These are phyloP conservation scores for Monodelphis domestica DNA, from an alignment of 2,797 vertebrate genomes.

Conservation along the genomic window DNA sequence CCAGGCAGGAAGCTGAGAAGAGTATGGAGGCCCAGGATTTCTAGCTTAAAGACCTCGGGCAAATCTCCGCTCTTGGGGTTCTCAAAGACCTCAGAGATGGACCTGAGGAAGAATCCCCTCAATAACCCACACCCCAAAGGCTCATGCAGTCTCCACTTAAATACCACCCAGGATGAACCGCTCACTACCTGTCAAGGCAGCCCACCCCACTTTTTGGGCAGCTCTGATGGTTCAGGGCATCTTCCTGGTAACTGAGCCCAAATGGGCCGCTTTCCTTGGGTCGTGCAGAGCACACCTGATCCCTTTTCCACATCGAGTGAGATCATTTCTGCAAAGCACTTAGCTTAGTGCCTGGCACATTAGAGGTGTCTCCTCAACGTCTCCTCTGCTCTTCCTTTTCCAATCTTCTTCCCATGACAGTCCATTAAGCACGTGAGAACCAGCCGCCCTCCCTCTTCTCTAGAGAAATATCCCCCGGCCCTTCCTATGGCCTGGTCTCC, in stretches of 20 bases:
- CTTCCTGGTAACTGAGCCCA: no score
- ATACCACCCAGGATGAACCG: not conserved
- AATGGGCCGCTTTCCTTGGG: not conserved
- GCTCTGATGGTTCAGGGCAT: not conserved
- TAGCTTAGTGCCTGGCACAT: no score
- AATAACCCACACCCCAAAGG: not conserved
- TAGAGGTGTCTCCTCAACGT: not conserved
- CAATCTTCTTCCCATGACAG: not conserved
- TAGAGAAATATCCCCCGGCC: not conserved
- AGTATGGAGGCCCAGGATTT: not conserved
- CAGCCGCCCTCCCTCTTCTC: not conserved
- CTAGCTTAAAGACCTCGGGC: not conserved
- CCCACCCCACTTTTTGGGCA: not conserved
- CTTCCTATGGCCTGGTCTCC: not conserved
- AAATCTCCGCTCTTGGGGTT: no score
- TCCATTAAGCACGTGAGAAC: not conserved
- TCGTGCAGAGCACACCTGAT: not conserved
- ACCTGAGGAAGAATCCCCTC: not conserved
- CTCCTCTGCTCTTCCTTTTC: not conserved
- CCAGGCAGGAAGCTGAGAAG: not conserved
- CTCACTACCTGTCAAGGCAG: not conserved
- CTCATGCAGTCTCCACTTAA: not conserved
- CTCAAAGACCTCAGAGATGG: not conserved
- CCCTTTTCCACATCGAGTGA: not conserved
- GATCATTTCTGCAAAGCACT: not conserved